Evolutionary conservation across 1,140 invertebrate species (phyloP).

Genomic region (Apolygus lucorum): DNA sequence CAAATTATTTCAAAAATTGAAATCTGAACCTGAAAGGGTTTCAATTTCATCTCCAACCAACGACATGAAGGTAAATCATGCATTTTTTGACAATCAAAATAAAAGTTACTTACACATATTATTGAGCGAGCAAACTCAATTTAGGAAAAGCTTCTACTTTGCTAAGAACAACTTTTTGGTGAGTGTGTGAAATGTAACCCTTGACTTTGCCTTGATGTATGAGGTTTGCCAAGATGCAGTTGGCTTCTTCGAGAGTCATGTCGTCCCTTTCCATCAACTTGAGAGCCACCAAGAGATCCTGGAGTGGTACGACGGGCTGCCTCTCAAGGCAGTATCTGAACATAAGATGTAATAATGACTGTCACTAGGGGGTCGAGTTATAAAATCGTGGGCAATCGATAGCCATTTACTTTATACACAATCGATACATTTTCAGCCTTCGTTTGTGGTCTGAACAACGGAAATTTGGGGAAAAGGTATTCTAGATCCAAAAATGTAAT

Average conservation of each 20-base stretch:
- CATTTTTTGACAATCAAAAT: no score
- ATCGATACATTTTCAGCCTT: background rate
- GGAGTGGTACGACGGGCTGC: slow-evolving; percentile 84
- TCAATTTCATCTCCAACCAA: no score
- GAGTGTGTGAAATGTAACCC: slow-evolving; percentile 95
- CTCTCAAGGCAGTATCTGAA: slow-evolving; percentile 66
- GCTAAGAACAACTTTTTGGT: slow-evolving; percentile 93
- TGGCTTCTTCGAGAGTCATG: slow-evolving; percentile 85
- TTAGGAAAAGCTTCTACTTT: slow-evolving; percentile 93
- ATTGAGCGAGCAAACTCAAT: slow-evolving; percentile 44
- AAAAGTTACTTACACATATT: slow-evolving; percentile 10
- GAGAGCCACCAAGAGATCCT: slow-evolving; percentile 69
- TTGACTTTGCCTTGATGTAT: slow-evolving; percentile 92
- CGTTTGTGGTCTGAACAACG: no score
- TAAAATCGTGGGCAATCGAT: no score
- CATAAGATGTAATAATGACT: slow-evolving; percentile 29
- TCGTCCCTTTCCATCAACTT: slow-evolving; percentile 71
- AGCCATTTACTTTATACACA: no score
- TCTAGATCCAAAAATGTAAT: no score
- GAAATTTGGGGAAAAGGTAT: no score
- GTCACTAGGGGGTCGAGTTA: no score
- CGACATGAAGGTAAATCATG: no score
- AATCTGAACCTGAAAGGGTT: no score
- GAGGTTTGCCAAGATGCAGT: slow-evolving; percentile 92
- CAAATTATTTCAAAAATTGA: no score